These are phyloP conservation scores for Rhyacichthys aspro DNA, from an alignment of 2,797 vertebrate species.

Conservation along the genomic window DNA sequence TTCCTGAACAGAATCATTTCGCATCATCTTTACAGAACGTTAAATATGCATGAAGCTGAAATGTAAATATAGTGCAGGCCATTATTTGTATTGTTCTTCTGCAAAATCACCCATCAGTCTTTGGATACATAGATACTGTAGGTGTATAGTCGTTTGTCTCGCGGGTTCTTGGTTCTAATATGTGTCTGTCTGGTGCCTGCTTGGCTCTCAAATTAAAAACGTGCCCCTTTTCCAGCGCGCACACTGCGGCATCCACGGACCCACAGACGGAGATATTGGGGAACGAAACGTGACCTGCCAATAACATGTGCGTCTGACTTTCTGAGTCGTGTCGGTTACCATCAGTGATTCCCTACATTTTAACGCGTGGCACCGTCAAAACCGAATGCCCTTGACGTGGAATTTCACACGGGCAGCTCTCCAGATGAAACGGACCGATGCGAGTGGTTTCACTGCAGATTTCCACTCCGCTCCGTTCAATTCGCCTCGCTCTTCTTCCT, in stretches of 20 bases:
- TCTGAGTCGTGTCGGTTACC: neutral
- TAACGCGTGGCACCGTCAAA: neutral
- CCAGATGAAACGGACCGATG: neutral
- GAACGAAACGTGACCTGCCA: conserved; percentile 29
- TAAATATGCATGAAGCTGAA: too few relatives aligned
- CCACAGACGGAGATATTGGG: conserved; percentile 24
- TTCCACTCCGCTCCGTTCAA: conserved; percentile 12
- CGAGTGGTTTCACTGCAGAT: conserved; percentile 50
- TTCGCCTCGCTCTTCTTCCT: conserved; percentile 11
- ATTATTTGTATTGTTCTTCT: too few relatives aligned
- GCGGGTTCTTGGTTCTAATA: too few relatives aligned
- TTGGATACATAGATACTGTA: too few relatives aligned
- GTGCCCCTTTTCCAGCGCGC: conserved; percentile 62
- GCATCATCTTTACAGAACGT: too few relatives aligned
- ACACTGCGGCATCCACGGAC: conserved; percentile 77
- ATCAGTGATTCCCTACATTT: neutral
- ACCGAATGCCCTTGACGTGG: conserved; percentile 47
- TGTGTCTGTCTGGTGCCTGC: conserved; percentile 29
- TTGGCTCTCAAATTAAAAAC: conserved; percentile 56
- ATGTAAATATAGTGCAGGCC: too few relatives aligned
- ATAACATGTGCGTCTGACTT: conserved; percentile 33
- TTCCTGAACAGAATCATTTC: too few relatives aligned
- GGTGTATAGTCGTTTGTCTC: too few relatives aligned
- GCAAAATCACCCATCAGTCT: too few relatives aligned
- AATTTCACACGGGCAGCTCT: neutral